Conservation (phyloP, 2,797 vertebrate species). For the Sarcophilus harrisii region DNA sequence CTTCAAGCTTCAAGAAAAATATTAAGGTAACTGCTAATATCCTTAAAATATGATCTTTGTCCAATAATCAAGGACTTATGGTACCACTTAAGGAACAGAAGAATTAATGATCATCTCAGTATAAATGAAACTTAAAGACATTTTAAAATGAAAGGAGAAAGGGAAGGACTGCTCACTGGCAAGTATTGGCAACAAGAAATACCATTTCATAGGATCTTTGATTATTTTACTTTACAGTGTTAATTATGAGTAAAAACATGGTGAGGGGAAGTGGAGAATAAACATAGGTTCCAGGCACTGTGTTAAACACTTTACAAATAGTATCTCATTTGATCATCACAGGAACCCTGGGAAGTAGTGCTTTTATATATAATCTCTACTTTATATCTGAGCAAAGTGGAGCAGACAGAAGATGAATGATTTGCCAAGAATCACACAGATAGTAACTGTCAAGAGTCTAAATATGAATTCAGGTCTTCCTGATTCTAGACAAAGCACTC, state of each 20-base stretch:
- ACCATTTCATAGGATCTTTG: neutral
- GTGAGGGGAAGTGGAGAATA: neutral
- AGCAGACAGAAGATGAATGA: neutral
- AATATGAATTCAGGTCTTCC: neutral
- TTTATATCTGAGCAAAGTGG: neutral
- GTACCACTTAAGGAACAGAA: neutral
- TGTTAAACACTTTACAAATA: neutral
- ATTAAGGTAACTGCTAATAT: neutral
- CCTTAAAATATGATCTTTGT: neutral
- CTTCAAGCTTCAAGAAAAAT: neutral
- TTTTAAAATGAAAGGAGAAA: neutral
- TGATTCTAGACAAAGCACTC: neutral
- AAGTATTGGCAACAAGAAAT: neutral
- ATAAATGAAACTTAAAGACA: neutral
- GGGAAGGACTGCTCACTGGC: neutral
- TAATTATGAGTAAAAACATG: neutral
- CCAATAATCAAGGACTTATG: neutral
- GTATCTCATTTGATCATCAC: neutral
- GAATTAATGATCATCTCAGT: neutral
- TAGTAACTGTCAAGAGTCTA: neutral
- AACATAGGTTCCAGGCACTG: neutral
- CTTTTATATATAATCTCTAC: neutral
- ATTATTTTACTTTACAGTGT: neutral
- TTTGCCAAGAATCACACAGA: neutral
- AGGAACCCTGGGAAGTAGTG: neutral